Evolutionary conservation across 2,888 invertebrate species (phyloP).

Genomic region (Yponomeuta malinellus): DNA sequence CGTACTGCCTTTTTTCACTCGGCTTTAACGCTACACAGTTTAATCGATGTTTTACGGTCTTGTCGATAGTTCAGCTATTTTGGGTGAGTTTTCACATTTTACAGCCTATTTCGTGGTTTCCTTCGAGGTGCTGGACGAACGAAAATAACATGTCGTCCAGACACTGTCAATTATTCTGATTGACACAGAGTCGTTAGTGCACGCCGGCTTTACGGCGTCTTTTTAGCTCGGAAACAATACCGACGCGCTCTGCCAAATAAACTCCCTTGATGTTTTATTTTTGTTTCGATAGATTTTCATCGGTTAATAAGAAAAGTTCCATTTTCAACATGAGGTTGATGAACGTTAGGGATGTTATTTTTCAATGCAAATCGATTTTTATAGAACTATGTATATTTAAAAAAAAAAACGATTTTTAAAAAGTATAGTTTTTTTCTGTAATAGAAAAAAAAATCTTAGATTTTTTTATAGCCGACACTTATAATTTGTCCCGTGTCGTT

Average conservation of each 20-base stretch:
- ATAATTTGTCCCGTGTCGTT: too few species aligned
- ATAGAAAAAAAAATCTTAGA: too few species aligned
- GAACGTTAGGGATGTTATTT: too few species aligned
- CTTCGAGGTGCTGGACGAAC: conserved; percentile 21
- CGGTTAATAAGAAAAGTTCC: too few species aligned
- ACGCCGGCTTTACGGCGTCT: conserved; percentile 9
- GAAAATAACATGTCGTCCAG: conserved; percentile 40
- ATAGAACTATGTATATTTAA: too few species aligned
- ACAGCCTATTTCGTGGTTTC: conserved; percentile 26
- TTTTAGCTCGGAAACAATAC: conserved; percentile 13
- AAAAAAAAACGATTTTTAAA: too few species aligned
- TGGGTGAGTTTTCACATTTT: not conserved
- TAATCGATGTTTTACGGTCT: not conserved
- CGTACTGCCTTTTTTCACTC: not conserved
- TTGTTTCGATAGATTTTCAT: not conserved
- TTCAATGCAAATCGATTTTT: too few species aligned
- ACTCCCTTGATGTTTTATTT: conserved; percentile 2
- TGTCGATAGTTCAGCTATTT: not conserved
- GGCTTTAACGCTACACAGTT: not conserved
- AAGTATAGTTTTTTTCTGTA: too few species aligned
- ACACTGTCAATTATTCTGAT: conserved; percentile 71
- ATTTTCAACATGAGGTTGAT: too few species aligned
- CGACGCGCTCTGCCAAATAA: not conserved
- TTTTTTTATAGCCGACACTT: too few species aligned
- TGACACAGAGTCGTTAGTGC: conserved; percentile 65